phyloP scores from a whole-genome alignment of 2,113 vertebrate genomes.

The Zingel zingel region DNA sequence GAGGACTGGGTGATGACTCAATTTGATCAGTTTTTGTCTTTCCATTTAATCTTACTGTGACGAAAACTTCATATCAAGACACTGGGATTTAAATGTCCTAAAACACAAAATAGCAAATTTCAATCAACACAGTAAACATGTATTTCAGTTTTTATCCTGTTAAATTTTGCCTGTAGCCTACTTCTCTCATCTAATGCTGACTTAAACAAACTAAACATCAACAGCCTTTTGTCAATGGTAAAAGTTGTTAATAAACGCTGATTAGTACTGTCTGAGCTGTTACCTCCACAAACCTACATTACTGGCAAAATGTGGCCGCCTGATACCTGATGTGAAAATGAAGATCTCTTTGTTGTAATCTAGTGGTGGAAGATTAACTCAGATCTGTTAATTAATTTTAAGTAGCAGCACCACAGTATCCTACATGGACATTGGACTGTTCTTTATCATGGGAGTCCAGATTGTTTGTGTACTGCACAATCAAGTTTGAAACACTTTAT shows the following conservation, averaged over 20 bases:
- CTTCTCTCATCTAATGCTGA: neutral
- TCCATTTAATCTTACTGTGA: neutral
- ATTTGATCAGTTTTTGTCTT: neutral
- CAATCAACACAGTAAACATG: neutral
- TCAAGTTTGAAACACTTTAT: neutral
- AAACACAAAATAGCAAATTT: neutral
- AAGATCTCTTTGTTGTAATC: neutral
- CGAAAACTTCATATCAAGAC: neutral
- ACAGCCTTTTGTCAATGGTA: neutral
- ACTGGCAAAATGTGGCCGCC: neutral
- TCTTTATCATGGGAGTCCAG: neutral
- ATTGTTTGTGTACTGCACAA: neutral
- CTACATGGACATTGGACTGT: neutral
- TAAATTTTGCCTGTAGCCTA: neutral
- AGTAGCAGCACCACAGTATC: neutral
- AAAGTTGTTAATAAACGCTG: neutral
- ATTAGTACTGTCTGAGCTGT: neutral
- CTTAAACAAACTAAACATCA: neutral
- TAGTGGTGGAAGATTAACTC: neutral
- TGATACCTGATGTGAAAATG: neutral
- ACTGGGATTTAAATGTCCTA: neutral
- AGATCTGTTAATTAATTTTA: neutral
- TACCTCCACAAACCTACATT: neutral
- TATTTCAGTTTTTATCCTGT: neutral
- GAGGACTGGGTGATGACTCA: neutral